Conservation (phyloP, 2,113 vertebrate species). For the Seriola aureovittata region DNA sequence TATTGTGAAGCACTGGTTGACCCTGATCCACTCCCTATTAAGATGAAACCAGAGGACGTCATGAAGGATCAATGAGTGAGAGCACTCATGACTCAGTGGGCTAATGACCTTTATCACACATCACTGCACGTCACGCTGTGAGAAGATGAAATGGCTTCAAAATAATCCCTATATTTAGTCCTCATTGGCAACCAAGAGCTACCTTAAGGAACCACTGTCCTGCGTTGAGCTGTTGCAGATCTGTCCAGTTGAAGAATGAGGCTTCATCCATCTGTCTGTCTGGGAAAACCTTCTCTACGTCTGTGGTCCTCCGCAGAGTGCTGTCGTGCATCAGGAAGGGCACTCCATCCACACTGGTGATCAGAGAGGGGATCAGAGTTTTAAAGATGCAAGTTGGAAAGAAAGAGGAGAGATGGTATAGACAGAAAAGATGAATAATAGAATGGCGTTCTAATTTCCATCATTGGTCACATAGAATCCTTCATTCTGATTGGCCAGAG, state of each 20-base stretch:
- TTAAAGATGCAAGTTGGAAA: not conserved
- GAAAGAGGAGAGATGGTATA: too few relatives aligned
- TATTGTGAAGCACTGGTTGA: constrained; percentile 5
- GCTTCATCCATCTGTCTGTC: constrained; percentile 84
- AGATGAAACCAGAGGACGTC: constrained; percentile 4
- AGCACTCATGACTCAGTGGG: not conserved
- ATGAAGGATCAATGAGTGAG: not conserved
- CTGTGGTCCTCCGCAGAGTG: constrained; percentile 92
- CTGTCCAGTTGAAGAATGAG: constrained; percentile 95
- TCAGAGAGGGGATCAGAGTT: constrained; percentile 1
- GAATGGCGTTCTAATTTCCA: not conserved
- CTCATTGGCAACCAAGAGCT: not conserved
- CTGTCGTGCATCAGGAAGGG: constrained; percentile 94
- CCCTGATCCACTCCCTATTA: not conserved
- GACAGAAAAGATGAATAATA: not conserved
- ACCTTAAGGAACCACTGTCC: constrained; percentile 97
- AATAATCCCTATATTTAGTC: not conserved
- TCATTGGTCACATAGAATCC: not conserved
- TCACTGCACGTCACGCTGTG: not conserved
- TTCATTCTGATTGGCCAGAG: not conserved
- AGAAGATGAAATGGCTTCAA: not conserved
- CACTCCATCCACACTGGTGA: constrained; percentile 90
- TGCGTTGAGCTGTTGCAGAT: constrained; percentile 91
- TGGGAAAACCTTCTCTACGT: constrained; percentile 88
- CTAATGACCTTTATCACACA: constrained; percentile 23